Evolutionary conservation across 2,797 vertebrate species (phyloP).

Genomic region (Basileuterus tristriatus): DNA sequence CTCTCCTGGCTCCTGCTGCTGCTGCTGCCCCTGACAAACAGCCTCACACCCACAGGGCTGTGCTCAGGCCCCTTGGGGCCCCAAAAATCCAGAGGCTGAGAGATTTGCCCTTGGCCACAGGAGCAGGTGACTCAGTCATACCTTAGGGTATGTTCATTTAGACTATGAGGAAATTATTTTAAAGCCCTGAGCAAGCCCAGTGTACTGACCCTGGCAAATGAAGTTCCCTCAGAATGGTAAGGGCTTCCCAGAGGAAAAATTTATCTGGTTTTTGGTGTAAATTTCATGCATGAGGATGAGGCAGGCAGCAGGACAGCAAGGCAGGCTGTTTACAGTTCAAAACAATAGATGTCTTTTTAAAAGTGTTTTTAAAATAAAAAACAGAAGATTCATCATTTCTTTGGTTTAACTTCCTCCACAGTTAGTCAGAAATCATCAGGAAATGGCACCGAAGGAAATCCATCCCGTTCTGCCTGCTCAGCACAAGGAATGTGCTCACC

Average conservation of each 20-base stretch:
- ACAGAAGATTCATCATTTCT: constrained; percentile 34
- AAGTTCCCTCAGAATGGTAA: not conserved
- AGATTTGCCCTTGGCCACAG: not conserved
- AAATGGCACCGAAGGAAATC: constrained; percentile 46
- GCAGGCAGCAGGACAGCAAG: not conserved
- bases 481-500: not conserved
- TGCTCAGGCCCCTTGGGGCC: no score
- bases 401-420: constrained; percentile 31
- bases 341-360: not conserved
- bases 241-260: not conserved
- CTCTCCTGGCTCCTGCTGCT: not conserved
- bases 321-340: not conserved
- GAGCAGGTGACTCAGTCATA: not conserved
- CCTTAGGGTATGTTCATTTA: not conserved
- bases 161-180: not conserved
- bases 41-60: not conserved
- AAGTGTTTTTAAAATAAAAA: not conserved
- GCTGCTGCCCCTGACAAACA: not conserved
- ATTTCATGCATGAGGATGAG: not conserved
- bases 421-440: constrained; percentile 57
- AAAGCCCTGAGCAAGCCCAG: not conserved
- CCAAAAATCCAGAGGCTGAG: not conserved
- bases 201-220: not conserved
- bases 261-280: not conserved
- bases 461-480: constrained; percentile 39